Percentiles rank a stretch among this genome's conserved stretches.
Conservation (phyloP, 2,888 invertebrate genomes). For the Iselma pallidipennis region DNA sequence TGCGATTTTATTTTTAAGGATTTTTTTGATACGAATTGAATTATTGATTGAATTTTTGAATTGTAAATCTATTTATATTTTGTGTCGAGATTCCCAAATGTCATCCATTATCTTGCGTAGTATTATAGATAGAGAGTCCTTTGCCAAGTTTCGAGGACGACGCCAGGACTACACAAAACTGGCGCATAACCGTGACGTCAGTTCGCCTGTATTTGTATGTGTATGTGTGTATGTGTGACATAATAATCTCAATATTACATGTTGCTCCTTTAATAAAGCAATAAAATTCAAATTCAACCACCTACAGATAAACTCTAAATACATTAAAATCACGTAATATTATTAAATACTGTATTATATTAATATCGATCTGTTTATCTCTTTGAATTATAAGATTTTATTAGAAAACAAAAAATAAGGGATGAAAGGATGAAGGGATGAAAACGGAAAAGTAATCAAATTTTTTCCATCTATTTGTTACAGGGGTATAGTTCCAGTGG, state of each 20-base stretch:
- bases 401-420: too few relatives aligned
- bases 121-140: too few relatives aligned
- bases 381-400: too few relatives aligned
- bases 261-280: too few relatives aligned
- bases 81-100: neutral
- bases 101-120: neutral
- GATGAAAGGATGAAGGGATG: too few relatives aligned
- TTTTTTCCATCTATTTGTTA: slow-evolving; percentile 36
- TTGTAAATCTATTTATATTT: neutral
- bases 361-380: too few relatives aligned
- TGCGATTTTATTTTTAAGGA: neutral
- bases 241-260: neutral
- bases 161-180: neutral
- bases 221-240: neutral
- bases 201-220: neutral
- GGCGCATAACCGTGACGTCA: neutral
- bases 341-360: too few relatives aligned
- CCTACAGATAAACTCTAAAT: too few relatives aligned
- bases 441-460: too few relatives aligned
- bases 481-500: slow-evolving; percentile 71
- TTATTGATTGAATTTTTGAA: neutral
- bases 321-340: too few relatives aligned
- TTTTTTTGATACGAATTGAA: neutral
- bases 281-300: too few relatives aligned
- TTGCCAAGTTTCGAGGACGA: slow-evolving; percentile 12